A percentile compares a stretch with the other conserved stretches of the same genome.
phyloP scores from a whole-genome alignment of 2,797 vertebrate species.

The Lepus townsendii region DNA sequence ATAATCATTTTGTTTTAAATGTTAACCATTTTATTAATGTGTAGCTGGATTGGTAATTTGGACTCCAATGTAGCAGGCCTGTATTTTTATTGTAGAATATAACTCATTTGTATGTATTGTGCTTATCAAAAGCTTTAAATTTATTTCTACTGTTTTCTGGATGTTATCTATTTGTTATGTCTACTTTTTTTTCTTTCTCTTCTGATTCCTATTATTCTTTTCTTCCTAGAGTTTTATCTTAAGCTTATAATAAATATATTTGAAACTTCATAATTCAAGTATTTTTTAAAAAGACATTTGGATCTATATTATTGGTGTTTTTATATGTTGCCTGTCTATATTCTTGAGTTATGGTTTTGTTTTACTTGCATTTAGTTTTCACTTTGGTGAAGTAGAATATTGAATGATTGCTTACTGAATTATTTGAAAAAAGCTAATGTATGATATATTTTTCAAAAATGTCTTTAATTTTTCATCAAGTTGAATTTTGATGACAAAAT shows the following conservation, averaged over 20 bases:
- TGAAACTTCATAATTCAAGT: background rate
- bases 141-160: background rate
- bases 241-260: slow-evolving; percentile 20
- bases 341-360: background rate
- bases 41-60: background rate
- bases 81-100: slow-evolving; percentile 16
- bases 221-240: background rate
- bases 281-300: background rate
- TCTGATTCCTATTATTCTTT: background rate
- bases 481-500: background rate
- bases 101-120: background rate
- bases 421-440: slow-evolving; percentile 4
- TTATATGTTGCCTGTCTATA: background rate
- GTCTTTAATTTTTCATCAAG: background rate
- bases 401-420: background rate
- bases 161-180: background rate
- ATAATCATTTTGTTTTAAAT: slow-evolving; percentile 27
- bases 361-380: background rate
- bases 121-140: slow-evolving; percentile 24
- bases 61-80: background rate
- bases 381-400: background rate
- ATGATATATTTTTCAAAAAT: slow-evolving; percentile 9
- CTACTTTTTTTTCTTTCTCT: background rate
- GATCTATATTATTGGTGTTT: slow-evolving; percentile 36
- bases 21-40: background rate